phyloP scores from a whole-genome alignment of 2,113 vertebrate genomes.

The Cinclus cinclus region DNA sequence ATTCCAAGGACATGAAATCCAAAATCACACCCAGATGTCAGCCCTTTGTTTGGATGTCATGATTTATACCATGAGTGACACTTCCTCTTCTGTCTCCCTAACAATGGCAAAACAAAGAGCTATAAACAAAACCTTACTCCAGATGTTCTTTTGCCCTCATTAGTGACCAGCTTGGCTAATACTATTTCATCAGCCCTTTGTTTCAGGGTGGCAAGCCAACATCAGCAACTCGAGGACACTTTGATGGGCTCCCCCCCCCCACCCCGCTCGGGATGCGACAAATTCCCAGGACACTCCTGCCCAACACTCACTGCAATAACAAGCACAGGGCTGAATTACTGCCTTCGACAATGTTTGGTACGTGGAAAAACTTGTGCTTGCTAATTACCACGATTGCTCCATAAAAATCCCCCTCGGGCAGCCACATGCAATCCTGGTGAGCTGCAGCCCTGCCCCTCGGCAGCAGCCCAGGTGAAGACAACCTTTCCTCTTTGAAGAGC shows the following conservation, averaged over 20 bases:
- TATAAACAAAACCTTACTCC: slow-evolving; percentile 54
- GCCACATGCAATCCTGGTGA: neutral
- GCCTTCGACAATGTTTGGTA: slow-evolving; percentile 61
- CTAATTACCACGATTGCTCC: slow-evolving; percentile 33
- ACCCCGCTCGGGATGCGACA: neutral
- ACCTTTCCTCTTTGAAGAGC: neutral
- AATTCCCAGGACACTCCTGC: slow-evolving; percentile 58
- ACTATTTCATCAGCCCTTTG: slow-evolving; percentile 57
- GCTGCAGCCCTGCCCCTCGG: neutral
- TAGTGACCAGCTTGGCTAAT: slow-evolving; percentile 50
- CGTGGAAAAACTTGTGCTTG: slow-evolving; percentile 62
- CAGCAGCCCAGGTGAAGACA: neutral
- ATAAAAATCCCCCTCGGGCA: neutral
- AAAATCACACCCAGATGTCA: slow-evolving; percentile 51
- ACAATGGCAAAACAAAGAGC: slow-evolving; percentile 61
- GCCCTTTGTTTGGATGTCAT: slow-evolving; percentile 38
- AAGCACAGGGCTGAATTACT: slow-evolving; percentile 29
- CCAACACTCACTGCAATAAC: slow-evolving; percentile 48
- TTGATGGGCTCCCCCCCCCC: slow-evolving; percentile 24
- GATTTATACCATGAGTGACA: slow-evolving; percentile 38
- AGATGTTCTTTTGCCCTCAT: slow-evolving; percentile 61
- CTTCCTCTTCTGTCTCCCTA: slow-evolving; percentile 57
- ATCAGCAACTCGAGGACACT: slow-evolving; percentile 47
- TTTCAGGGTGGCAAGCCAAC: slow-evolving; percentile 64
- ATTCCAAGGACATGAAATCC: slow-evolving; percentile 34